Percentiles rank a stretch among this genome's conserved stretches.
phyloP scores from a whole-genome alignment of 2,888 invertebrate species.

The Mellilla xanthometata region DNA sequence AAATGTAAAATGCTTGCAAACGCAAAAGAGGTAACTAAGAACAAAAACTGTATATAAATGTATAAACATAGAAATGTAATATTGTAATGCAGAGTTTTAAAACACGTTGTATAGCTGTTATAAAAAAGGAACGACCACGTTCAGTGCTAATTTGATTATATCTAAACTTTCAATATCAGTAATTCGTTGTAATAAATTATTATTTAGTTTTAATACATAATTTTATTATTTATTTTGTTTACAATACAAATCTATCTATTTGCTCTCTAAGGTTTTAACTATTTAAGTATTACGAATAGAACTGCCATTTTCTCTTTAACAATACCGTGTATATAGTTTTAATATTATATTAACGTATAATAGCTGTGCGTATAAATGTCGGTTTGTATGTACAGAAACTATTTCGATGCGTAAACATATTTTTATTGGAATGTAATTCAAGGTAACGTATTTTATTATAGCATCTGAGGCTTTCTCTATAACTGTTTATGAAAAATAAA shows the following conservation, averaged over 20 bases:
- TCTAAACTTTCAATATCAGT: constrained; percentile 51
- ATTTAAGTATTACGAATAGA: constrained; percentile 26
- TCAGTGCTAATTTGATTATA: constrained; percentile 34
- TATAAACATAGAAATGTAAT: too few relatives aligned
- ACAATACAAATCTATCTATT: constrained; percentile 61
- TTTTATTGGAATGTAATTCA: constrained; percentile 68
- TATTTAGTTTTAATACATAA: constrained; percentile 39
- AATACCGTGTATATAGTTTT: constrained; percentile 5
- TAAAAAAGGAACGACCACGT: neutral
- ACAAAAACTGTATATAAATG: too few relatives aligned
- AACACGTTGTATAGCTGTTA: constrained; percentile 1
- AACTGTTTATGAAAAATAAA: constrained; percentile 48
- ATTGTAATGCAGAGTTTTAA: too few relatives aligned
- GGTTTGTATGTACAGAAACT: constrained; percentile 51
- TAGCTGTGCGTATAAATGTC: constrained; percentile 40
- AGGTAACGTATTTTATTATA: constrained; percentile 58
- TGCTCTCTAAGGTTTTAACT: constrained; percentile 38
- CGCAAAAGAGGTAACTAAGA: too few relatives aligned
- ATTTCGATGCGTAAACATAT: constrained; percentile 39
- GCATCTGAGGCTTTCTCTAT: constrained; percentile 72
- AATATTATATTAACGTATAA: constrained; percentile 18
- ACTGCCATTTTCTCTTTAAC: constrained; percentile 32
- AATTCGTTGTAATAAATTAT: constrained; percentile 74
- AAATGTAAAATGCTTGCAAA: too few relatives aligned
- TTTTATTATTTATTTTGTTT: too few relatives aligned